These are phyloP conservation scores for Lepeophtheirus salmonis DNA, from an alignment of 1,140 invertebrate genomes.

Conservation along the genomic window DNA sequence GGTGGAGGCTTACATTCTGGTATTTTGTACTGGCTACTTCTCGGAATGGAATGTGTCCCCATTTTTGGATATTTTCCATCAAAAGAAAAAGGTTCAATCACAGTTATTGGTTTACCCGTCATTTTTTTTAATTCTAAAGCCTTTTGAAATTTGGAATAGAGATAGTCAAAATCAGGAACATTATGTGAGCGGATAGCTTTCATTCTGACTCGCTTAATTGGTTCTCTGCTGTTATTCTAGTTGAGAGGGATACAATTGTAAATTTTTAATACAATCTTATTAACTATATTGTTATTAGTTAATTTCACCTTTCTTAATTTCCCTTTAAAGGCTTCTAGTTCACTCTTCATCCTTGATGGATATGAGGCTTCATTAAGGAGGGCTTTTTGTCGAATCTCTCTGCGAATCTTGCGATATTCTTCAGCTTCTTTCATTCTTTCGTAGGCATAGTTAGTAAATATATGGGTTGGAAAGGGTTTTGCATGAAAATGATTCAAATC, in stretches of 20 bases:
- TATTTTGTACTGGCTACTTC: background rate
- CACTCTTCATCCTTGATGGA: slow-evolving; percentile 3
- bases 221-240: background rate
- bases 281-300: no score
- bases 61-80: background rate
- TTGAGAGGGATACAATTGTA: no score
- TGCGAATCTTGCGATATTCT: slow-evolving; percentile 4
- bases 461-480: slow-evolving; percentile 7
- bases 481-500: background rate
- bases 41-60: no score
- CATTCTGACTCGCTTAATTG: background rate
- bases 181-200: background rate
- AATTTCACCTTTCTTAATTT: slow-evolving; percentile 1
- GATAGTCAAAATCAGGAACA: background rate
- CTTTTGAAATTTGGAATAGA: background rate
- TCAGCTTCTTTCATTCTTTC: slow-evolving; percentile 3
- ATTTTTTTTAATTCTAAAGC: background rate
- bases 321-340: background rate
- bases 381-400: slow-evolving; percentile 8
- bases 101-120: background rate
- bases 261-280: no score
- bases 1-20: background rate
- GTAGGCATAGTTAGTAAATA: slow-evolving; percentile 12
- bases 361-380: background rate
- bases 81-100: background rate